Evolutionary conservation across 2,113 vertebrate species (phyloP), one percentile per base, ranked within the genome.

Genomic region (Bagarius yarrelli): DNA sequence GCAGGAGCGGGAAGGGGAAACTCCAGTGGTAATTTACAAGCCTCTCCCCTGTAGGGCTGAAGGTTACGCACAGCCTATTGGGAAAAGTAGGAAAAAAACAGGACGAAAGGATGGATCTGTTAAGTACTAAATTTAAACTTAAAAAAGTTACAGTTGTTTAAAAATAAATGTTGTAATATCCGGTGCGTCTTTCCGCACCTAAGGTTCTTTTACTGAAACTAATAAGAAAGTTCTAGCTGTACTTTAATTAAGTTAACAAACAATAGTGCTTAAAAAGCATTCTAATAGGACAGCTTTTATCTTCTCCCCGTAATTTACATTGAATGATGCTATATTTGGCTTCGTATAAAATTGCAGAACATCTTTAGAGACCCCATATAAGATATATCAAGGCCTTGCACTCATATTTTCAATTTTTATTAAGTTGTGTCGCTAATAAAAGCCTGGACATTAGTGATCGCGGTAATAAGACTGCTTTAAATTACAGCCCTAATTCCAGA

Each of bases 1-100:
- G 89, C 85, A 77, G 87, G 85, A 76, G 85, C 73, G 73, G 78
- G 81, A 76, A 83, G 82, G 82, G 83, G 84, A 83, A 86, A 85
- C 81, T 85, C 81, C 81, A 81, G 72, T 86, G 87, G 85, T 85
- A 86, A 85, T 88, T 88, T 88, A 85, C 83, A 86, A 86, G 82
- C 76, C 74, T 79, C 85, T 81, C 85, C 85, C 87, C 87, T 85
- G 81, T 80, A 82, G 83, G 83, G 85, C 81, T 86, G 87, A 85
- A 86, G 87, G 87, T 88, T 86, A 88, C 87, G 82, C 80, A 82
- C 52, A 76, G 82, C 78, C 83, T 86, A 76, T 76, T 85, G 82
- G 79, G 87, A 47, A 83, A 85, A 78, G 59, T 60, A 79, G 79
- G 61, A 78, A 63, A 56, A 78, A 61, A 80, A 78, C 36, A 36